Evolutionary conservation across 2,113 vertebrate species (phyloP).

Genomic region (Tursiops truncatus): DNA sequence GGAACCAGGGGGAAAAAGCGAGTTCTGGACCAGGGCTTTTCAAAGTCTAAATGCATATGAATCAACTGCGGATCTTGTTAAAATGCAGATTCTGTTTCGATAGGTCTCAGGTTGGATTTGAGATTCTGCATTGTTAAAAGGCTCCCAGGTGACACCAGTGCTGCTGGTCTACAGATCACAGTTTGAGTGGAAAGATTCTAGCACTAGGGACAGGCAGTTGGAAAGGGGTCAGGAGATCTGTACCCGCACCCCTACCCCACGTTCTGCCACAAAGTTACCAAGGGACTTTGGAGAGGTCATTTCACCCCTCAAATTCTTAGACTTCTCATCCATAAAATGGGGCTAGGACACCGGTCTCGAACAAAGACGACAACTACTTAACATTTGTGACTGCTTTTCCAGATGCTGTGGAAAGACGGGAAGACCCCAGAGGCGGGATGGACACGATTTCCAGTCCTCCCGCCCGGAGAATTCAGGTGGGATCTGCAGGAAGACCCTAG

Average conservation of each 20-base stretch:
- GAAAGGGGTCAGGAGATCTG: neutral
- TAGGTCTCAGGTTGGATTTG: neutral
- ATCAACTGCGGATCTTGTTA: neutral
- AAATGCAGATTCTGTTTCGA: conserved; percentile 11
- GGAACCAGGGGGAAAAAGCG: neutral
- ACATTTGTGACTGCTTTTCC: neutral
- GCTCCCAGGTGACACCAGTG: neutral
- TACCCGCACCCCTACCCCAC: too few species aligned
- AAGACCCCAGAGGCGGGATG: neutral
- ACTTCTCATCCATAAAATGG: neutral
- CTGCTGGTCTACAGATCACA: neutral
- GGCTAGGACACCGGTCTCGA: neutral
- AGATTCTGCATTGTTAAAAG: neutral
- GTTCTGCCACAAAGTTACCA: neutral
- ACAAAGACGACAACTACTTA: neutral
- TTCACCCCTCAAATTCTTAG: neutral
- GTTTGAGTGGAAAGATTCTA: neutral
- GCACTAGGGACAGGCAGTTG: neutral
- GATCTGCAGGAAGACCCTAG: neutral
- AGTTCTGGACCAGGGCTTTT: conserved; percentile 33
- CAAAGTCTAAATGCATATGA: neutral
- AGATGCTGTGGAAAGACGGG: neutral
- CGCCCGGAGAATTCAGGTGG: neutral
- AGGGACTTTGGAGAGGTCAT: neutral
- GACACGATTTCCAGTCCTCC: neutral